phyloP scores from a whole-genome alignment of 2,113 vertebrate genomes.

The Dipodomys stephensi region DNA sequence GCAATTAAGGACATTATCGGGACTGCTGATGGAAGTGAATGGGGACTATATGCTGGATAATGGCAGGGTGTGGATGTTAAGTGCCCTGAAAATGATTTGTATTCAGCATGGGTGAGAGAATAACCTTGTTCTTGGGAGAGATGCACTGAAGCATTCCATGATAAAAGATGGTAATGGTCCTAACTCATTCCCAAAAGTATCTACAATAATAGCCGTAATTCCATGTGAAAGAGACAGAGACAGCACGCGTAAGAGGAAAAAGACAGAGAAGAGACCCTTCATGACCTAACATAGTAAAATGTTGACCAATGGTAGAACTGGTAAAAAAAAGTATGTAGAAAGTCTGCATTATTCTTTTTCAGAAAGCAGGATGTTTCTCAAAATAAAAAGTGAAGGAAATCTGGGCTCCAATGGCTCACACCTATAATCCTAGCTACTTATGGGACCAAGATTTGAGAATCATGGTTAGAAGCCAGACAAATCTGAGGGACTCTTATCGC shows the following conservation, averaged over 20 bases:
- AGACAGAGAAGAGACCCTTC: too few relatives aligned
- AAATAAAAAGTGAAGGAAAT: not conserved
- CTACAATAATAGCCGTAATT: not conserved
- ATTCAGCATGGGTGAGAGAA: not conserved
- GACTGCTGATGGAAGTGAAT: too few relatives aligned
- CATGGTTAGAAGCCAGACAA: too few relatives aligned
- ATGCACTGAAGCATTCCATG: too few relatives aligned
- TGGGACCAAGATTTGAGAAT: too few relatives aligned
- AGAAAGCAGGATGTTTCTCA: not conserved
- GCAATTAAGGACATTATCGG: too few relatives aligned
- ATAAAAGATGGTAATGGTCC: not conserved
- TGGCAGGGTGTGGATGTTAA: fast-evolving
- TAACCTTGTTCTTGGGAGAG: not conserved
- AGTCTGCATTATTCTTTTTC: not conserved
- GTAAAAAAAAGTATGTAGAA: not conserved
- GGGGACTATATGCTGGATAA: fast-evolving
- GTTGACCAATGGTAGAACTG: not conserved
- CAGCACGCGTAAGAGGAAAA: not conserved
- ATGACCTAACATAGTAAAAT: not conserved
- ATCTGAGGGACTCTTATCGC: too few relatives aligned
- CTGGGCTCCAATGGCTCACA: too few relatives aligned
- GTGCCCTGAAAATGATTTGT: not conserved
- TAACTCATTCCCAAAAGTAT: not conserved
- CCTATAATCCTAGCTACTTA: too few relatives aligned
- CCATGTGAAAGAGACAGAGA: not conserved